phyloP scores from a whole-genome alignment of 2,797 vertebrate species.

The Gila robusta region DNA sequence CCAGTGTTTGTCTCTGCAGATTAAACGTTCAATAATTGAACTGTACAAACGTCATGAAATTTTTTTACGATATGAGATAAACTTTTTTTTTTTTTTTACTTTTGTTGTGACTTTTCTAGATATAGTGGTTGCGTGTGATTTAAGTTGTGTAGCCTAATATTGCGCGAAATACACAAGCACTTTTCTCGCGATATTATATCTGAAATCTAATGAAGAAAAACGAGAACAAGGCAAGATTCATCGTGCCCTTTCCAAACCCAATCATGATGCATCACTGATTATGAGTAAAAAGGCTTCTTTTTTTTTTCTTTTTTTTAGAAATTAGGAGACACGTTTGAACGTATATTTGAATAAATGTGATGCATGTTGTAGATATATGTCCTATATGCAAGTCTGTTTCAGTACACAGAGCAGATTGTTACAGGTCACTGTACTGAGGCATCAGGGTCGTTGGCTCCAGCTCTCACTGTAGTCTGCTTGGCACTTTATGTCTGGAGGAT shows the following conservation, averaged over 20 bases:
- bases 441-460: constrained; percentile 83
- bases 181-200: background rate
- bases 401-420: background rate
- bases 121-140: background rate
- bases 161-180: background rate
- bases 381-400: background rate
- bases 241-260: background rate
- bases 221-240: background rate
- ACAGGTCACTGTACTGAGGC: constrained; percentile 64
- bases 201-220: background rate
- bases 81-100: background rate
- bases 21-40: background rate
- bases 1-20: background rate
- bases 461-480: constrained; percentile 76
- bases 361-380: background rate
- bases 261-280: background rate
- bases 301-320: too few relatives aligned
- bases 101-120: background rate
- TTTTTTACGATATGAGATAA: background rate
- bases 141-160: background rate
- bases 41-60: background rate
- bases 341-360: background rate
- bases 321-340: background rate
- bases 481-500: constrained; percentile 76
- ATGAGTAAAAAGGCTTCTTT: background rate